These are phyloP conservation scores for Geotrypetes seraphini DNA, from an alignment of 2,797 vertebrate species.

Conservation along the genomic window DNA sequence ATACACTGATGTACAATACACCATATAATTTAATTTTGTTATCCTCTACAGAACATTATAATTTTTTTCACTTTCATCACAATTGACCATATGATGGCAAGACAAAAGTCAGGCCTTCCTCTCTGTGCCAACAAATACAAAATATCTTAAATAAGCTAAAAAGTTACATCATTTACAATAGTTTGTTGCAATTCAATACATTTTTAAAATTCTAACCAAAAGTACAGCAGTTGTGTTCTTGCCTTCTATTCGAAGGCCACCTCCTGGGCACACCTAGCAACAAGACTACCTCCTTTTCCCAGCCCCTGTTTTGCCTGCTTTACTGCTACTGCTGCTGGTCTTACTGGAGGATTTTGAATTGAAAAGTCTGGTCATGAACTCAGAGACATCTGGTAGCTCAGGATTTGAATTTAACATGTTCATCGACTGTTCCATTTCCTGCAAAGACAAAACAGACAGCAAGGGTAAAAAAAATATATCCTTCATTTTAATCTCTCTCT, in stretches of 20 bases:
- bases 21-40: conserved; percentile 45
- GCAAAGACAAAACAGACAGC: conserved; percentile 27
- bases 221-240: conserved; percentile 48
- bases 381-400: conserved; percentile 93
- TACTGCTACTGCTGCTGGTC: conserved; percentile 73
- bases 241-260: conserved; percentile 29
- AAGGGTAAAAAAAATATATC: too few relatives aligned
- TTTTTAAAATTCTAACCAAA: conserved; percentile 29
- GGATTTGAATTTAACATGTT: conserved; percentile 98
- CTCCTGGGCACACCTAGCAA: conserved; percentile 34
- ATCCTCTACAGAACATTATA: conserved; percentile 49
- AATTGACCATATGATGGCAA: conserved; percentile 43
- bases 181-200: conserved; percentile 28
- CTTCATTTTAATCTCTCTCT: too few relatives aligned
- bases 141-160: conserved; percentile 42
- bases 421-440: conserved; percentile 99
- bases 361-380: conserved; percentile 98
- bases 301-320: conserved; percentile 76
- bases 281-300: conserved; percentile 88
- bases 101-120: conserved; percentile 38
- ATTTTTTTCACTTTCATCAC: conserved; percentile 42
- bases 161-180: conserved; percentile 34
- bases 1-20: conserved; percentile 36
- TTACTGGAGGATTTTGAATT: conserved; percentile 92
- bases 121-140: conserved; percentile 40